Conservation (phyloP, 2,888 invertebrate species). For the Cryptocheilus praepositus region DNA sequence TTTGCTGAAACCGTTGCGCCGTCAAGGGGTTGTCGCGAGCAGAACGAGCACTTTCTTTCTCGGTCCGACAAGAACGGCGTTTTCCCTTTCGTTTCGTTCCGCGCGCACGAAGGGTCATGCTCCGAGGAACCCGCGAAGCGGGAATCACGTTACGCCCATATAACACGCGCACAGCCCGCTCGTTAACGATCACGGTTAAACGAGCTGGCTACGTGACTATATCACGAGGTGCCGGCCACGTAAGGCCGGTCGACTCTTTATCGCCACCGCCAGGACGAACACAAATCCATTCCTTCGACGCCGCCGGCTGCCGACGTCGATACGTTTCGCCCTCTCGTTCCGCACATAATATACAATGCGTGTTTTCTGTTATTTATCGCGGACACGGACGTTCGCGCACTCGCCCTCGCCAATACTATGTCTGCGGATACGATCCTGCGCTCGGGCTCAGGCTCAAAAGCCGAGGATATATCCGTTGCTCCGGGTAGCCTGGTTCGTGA, state of each 20-base stretch:
- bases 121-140: conserved; percentile 36
- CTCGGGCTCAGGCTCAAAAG: too few species aligned
- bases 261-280: conserved; percentile 7
- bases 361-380: too few species aligned
- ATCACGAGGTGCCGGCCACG: conserved; percentile 29
- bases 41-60: neutral
- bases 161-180: conserved; percentile 28
- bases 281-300: conserved; percentile 27
- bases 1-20: too few species aligned
- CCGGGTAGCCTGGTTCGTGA: too few species aligned
- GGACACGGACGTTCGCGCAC: too few species aligned
- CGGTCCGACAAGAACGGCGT: neutral
- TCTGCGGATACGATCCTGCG: too few species aligned
- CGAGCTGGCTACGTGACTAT: conserved; percentile 36
- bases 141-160: conserved; percentile 41
- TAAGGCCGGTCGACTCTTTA: conserved; percentile 11
- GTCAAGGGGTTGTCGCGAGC: too few species aligned
- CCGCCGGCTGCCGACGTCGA: conserved; percentile 11
- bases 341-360: too few species aligned
- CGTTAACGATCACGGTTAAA: conserved; percentile 47
- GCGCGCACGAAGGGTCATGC: conserved; percentile 11
- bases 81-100: conserved; percentile 19
- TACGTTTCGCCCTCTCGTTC: neutral
- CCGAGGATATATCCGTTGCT: too few species aligned
- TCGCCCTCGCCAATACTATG: too few species aligned